Base-by-base conservation (phyloP, 30 jellyfish, hydroid and myxozoan genomes). In the Aurelia sp. region DNA sequence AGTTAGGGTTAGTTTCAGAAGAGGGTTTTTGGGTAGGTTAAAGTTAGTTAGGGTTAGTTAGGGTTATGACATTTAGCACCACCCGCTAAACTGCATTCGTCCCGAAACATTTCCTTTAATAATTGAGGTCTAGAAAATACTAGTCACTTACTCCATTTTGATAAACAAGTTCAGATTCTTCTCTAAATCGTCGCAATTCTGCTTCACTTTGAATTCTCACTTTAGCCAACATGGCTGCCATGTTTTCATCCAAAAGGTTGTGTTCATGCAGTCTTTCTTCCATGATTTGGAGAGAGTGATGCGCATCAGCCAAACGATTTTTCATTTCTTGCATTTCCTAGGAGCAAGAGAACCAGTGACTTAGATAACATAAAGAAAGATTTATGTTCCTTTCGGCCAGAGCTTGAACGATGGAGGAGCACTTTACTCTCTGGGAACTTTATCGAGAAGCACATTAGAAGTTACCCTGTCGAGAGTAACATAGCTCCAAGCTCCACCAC, bases 191-290 rank as follows among this genome's bases (percentile, higher is more conserved):
- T 67, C 90, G 78, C 87, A 93, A 69, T 22, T 93, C 97, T 33
- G 92, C 89, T 70, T 87, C 96, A 19, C 96, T 93, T 70, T 93
- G 98, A 63, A 88, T 50, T 93, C 97, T 76, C 82, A 93, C 90
- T 67, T 82, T 81, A 55, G 96, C 92, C 41, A 93, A 68, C 91
- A 74, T 84, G 41, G 78, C 70, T 4, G 91, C 85, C 74, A 93
- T 62, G 38, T 93, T 93, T 4, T 93, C 98, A 66, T 94, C 99
- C 58, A 94, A 81, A 38, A 82, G 87, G 48, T 89, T 91, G 81
- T 88, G 99, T 44, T 89, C 99, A 63, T 77, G 88, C 40, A 94
- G 75, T 66, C 92, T 72, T 35, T 88, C 96, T 40, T 94, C 99
- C 16, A 94, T 90, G 47, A 89, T 30, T 55, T 64, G 67, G 27